Base-by-base conservation (phyloP, 2,797 vertebrate genomes). In the Crocodylus rhombifer region DNA sequence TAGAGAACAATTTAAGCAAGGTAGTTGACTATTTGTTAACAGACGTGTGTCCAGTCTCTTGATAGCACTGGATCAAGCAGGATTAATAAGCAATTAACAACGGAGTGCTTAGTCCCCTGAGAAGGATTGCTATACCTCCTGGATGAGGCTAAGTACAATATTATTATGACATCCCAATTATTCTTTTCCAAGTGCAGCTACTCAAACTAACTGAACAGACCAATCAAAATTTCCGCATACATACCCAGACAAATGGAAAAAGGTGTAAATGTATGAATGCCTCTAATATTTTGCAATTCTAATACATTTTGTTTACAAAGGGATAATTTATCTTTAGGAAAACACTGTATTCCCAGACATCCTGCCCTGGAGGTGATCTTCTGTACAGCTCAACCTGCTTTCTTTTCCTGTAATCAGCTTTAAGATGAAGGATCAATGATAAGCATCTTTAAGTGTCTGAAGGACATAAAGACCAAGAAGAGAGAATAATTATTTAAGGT, bases 71-170 rank as follows among this genome's bases (percentile, higher is more conserved):
- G 80, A 95, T 94, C 74, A 78, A 63, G 77, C 5, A 91, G 73
- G 81, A 91, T n/a, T 81, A 94, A 65, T 28, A 84, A 82, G 73
- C n/a, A 93, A 9, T 91, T 93, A 76, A 90, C 84, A 42, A 55
- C 17, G 82, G 51, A 26, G 21, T 86, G 84, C 84, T 94, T 92
- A 89, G 90, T 80, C 76, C 76, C 74, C 57, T n/a, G 90, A 80
- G 36, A 25, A 84, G 20, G 61, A 58, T 5, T 80, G 2, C 74
- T 96, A 80, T 74, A 85, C 18, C n/a, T 89, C 90, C 85, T 51
- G 28, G 30, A 57, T 73, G 18, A 82, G 61, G 89, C 56, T 51
- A 91, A 87, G 56, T 75, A 33, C 30, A 73, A 82, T 56, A 87
- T 87, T 60, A 62, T 75, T 65, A 15, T 36, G 60, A 36, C 12